These are phyloP conservation scores for Sinohyriopsis cumingii DNA, from an alignment of 2,888 invertebrate genomes.

Conservation along the genomic window DNA sequence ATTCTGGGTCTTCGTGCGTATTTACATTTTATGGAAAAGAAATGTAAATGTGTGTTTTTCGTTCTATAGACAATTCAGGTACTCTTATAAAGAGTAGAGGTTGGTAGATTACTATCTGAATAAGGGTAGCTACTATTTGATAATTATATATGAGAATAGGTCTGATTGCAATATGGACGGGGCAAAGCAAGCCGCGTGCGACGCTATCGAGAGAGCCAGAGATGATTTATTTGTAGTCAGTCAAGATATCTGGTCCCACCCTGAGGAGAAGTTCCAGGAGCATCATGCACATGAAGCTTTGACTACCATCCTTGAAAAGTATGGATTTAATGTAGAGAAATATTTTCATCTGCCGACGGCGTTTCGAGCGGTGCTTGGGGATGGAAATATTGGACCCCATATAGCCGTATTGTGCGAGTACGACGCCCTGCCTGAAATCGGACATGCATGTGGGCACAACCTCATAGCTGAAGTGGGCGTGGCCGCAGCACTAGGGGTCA, in stretches of 20 bases:
- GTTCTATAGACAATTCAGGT: no score
- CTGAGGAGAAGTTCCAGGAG: slow-evolving; percentile 63
- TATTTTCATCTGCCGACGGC: slow-evolving; percentile 54
- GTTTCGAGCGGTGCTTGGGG: slow-evolving; percentile 44
- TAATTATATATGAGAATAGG: no score
- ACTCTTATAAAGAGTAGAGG: no score
- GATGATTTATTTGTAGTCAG: slow-evolving; percentile 52
- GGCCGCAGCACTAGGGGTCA: slow-evolving; percentile 63
- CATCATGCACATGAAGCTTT: slow-evolving; percentile 46
- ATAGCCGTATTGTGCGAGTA: slow-evolving; percentile 64
- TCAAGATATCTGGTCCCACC: slow-evolving; percentile 63
- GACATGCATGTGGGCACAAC: slow-evolving; percentile 72
- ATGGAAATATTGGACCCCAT: not conserved
- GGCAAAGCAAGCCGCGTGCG: slow-evolving; percentile 19
- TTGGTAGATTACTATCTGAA: no score
- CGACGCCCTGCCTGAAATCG: slow-evolving; percentile 69
- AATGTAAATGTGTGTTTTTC: no score
- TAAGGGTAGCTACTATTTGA: no score
- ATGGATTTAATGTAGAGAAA: slow-evolving; percentile 55
- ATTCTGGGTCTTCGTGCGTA: no score
- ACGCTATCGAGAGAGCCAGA: slow-evolving; percentile 20
- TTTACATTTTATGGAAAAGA: no score
- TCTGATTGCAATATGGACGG: slow-evolving; percentile 7
- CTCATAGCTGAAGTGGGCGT: slow-evolving; percentile 67
- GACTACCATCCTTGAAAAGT: slow-evolving; percentile 52